Conservation (phyloP, 2,888 invertebrate species). For the Palloptera scutellata region DNA sequence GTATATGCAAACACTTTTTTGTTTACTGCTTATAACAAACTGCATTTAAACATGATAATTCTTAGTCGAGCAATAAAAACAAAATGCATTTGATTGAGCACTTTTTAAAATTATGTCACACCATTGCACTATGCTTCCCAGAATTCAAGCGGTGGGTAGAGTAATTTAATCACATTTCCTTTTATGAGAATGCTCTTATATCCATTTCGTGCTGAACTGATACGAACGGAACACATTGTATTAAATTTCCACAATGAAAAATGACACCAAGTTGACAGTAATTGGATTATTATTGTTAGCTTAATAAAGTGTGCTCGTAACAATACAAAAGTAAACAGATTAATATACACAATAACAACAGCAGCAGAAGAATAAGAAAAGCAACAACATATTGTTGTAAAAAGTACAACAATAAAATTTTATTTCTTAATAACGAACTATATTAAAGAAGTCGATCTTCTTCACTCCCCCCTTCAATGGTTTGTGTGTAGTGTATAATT, state of each 20-base stretch:
- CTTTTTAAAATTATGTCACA: no score
- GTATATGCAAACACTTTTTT: no score
- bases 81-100: no score
- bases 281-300: conserved; percentile 45
- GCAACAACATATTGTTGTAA: not conserved
- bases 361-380: conserved; percentile 4
- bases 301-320: conserved; percentile 3
- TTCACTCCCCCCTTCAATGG: not conserved
- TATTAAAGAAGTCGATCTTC: not conserved
- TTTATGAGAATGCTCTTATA: no score
- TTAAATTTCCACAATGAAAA: conserved; percentile 46
- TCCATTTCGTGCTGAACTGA: no score
- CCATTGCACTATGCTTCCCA: no score
- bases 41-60: no score
- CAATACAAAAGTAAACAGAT: conserved; percentile 4
- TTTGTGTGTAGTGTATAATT: not conserved
- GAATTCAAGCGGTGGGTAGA: no score
- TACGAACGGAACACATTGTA: no score
- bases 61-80: no score
- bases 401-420: not conserved
- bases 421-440: not conserved
- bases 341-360: not conserved
- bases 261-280: conserved; percentile 52
- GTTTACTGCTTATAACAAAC: no score
- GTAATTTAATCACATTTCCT: no score